These are phyloP conservation scores for Trichogramma evanescens DNA, from an alignment of 2,888 invertebrate genomes.

Conservation along the genomic window DNA sequence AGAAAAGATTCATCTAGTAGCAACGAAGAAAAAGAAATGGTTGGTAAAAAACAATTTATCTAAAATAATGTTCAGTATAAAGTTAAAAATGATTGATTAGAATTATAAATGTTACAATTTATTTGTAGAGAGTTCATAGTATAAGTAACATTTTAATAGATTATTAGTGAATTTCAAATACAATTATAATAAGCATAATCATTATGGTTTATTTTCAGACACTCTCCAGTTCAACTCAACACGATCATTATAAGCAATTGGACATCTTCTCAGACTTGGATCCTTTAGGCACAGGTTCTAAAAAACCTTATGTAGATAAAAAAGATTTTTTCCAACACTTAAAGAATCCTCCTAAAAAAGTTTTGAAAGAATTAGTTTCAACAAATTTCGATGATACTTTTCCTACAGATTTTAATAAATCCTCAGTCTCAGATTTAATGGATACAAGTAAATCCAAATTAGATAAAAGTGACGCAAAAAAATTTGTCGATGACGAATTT, in stretches of 20 bases:
- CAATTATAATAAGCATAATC: neutral
- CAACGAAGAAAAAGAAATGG: conserved; percentile 39
- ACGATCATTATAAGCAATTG: conserved; percentile 44
- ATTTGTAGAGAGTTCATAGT: neutral
- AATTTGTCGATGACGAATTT: conserved; percentile 50
- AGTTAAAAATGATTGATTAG: no score
- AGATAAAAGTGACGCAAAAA: conserved; percentile 20
- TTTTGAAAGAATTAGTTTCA: conserved; percentile 74
- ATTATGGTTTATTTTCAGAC: conserved; percentile 13
- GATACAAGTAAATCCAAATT: conserved; percentile 18
- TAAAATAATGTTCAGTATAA: no score
- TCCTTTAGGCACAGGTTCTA: conserved; percentile 85
- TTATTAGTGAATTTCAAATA: neutral
- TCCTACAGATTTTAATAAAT: conserved; percentile 38
- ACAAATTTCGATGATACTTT: conserved; percentile 40
- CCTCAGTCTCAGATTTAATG: conserved; percentile 32
- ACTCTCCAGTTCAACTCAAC: conserved; percentile 24
- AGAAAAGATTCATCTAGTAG: conserved; percentile 28
- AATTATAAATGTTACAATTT: neutral
- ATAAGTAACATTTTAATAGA: no score
- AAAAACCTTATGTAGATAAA: conserved; percentile 88
- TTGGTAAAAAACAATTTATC: conserved; percentile 23
- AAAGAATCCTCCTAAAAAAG: conserved; percentile 90
- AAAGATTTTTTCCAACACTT: conserved; percentile 94
- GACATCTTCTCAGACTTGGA: conserved; percentile 91